Evolutionary conservation across 2,888 invertebrate genomes (phyloP), one percentile per base, ranked within the genome.

Genomic region (Nycteola revayana): DNA sequence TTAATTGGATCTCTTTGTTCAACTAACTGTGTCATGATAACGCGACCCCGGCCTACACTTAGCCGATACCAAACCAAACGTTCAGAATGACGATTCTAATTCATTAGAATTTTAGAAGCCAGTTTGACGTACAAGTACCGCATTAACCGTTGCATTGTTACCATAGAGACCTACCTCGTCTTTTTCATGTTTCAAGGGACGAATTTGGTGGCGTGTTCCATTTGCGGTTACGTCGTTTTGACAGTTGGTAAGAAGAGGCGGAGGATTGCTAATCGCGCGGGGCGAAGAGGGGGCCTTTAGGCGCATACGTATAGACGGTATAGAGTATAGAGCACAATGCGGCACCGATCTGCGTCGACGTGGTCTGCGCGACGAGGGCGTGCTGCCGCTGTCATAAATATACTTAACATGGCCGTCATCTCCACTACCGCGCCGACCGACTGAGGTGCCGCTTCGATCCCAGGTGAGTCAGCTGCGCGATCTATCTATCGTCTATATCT

Each of bases 271-370:
- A 23, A 30, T 53, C 32, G 57, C 38, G 36, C 39, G 33, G 39
- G 25, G 53, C 40, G 44, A 2, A 46, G 38, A 49, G 61, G 59
- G 53, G 51, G 41, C 50, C 48, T 51, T 52, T 51, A 55, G 60
- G 66, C 69, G 69, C 68, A 69, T 68, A 75, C 62, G 68, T 76
- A 72, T 67, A 70, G 58, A 71, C 75, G 61, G 67, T 76, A 72
- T 67, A 70, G 58, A 70, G 60, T 68, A 75, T 78, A 81, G 77
- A 81, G 58, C 75, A 75, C 75, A 80, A 76, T 86, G 82, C 83
- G 84, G 77, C 77, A 81, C 59, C 70, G 66, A 39, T 66, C 72
- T 77, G 85, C 82, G 77, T 63, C 84, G 84, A 76, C 79, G 81
- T 71, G 59, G 58, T 44, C 48, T 60, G 67, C 66, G 82, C 80